Evolutionary conservation across 2,113 vertebrate species (phyloP).

Genomic region (Silurus glanis): DNA sequence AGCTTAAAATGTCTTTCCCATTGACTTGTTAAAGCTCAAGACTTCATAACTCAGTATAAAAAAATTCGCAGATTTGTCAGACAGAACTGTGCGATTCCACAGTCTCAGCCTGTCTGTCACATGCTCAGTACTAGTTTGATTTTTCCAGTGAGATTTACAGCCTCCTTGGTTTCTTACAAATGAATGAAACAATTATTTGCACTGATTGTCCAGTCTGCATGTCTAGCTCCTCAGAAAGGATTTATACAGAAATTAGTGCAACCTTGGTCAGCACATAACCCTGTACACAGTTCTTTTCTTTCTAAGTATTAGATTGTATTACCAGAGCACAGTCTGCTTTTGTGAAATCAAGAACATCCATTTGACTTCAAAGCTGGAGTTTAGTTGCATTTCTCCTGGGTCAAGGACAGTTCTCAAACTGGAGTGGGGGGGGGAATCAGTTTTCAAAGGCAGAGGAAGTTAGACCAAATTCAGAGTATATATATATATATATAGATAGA

Average conservation of each 20-base stretch:
- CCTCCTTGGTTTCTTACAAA: neutral
- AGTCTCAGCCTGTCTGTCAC: neutral
- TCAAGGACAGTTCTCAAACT: conserved; percentile 24
- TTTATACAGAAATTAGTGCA: neutral
- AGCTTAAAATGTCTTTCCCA: neutral
- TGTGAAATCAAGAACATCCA: neutral
- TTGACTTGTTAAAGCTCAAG: neutral
- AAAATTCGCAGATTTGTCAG: neutral
- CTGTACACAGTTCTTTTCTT: conserved; percentile 11
- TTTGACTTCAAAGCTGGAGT: conserved; percentile 23
- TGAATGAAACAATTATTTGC: neutral
- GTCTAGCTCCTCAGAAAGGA: too few species aligned
- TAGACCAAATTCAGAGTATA: neutral
- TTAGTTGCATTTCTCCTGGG: conserved; percentile 15
- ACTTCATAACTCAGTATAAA: neutral
- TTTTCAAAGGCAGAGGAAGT: conserved; percentile 20
- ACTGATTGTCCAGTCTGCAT: neutral
- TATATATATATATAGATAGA: too few species aligned
- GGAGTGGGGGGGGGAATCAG: neutral
- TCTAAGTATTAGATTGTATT: conserved; percentile 29
- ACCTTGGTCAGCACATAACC: neutral
- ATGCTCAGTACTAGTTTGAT: neutral
- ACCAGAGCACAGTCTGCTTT: conserved; percentile 17
- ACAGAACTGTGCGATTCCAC: neutral
- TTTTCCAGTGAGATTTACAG: neutral